Evolutionary conservation across 2,888 invertebrate genomes (phyloP), one percentile per base, ranked within the genome.

Genomic region (Portevinia maculata): DNA sequence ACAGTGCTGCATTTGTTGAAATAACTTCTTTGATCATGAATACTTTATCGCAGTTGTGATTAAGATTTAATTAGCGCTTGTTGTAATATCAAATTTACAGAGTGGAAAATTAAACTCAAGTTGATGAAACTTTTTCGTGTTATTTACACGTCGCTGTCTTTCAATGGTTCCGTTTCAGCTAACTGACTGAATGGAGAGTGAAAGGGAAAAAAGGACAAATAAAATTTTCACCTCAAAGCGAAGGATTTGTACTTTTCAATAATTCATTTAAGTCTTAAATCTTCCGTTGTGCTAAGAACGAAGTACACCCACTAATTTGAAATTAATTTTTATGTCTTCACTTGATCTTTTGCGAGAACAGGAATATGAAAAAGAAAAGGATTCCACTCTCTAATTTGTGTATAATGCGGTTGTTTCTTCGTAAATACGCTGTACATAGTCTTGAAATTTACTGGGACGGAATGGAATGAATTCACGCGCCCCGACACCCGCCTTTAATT

Each of bases 291-390:
- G 32, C 52, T 55, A 32, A n/a, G 24, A 52, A 39, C 52, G 30
- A 32, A 34, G 34, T 28, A n/a, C n/a, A 39, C 8, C 15, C 6
- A 48, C 21, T 50, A 67, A 83, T 78, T 78, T 53, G 50, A 78
- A 83, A 78, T 83, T 73, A 83, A 78, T 83, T 83, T n/a, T n/a
- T 78, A 78, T 67, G 71, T 78, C 83, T 71, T 83, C 71, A 83
- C 71, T 83, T 83, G 83, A 83, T 83, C 78, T 83, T 78, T 71
- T 67, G 52, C 59, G 46, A 78, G 65, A 28, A 17, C 50, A 37
- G 34, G 41, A 39, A 19, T n/a, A 55, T 24, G 70, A 59, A 39
- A 37, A 32, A 41, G 59, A 52, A 48, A 17, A 78, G 60, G 52
- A 55, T 65, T 65, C 48, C 30, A 13, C 52, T 81, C 13, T 41